These are phyloP conservation scores for Augochlorella aurata DNA, from an alignment of 2,888 invertebrate species.

Conservation along the genomic window DNA sequence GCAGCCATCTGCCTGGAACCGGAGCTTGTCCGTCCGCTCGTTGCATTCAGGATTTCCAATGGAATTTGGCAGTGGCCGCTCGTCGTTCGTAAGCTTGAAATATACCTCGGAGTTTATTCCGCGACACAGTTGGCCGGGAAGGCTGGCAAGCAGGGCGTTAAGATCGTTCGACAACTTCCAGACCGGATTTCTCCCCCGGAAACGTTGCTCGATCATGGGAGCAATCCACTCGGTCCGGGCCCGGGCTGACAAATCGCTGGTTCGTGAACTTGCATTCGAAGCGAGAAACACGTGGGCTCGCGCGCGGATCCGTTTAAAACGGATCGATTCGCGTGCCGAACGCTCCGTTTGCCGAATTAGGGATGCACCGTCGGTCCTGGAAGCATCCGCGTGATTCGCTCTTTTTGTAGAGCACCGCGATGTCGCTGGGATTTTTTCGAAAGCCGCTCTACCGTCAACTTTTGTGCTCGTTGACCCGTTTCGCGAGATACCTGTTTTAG, in stretches of 20 bases:
- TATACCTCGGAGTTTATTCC: constrained; percentile 51
- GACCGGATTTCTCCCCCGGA: constrained; percentile 38
- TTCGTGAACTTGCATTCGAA: constrained; percentile 57
- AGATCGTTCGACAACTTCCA: constrained; percentile 36
- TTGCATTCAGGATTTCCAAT: constrained; percentile 53
- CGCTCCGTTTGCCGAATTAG: not conserved
- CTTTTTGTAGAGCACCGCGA: not conserved
- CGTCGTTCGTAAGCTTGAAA: constrained; percentile 56
- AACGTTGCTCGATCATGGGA: constrained; percentile 43
- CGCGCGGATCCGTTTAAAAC: constrained; percentile 11
- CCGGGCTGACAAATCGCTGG: constrained; percentile 55
- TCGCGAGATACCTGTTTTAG: too few species aligned
- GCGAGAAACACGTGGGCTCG: constrained; percentile 10
- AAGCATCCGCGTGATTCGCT: not conserved
- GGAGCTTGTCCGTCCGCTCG: constrained; percentile 14
- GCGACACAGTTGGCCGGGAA: constrained; percentile 50
- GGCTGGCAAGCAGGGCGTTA: constrained; percentile 37
- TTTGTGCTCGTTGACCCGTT: too few species aligned
- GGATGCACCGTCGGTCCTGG: not conserved
- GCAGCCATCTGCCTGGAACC: constrained; percentile 27
- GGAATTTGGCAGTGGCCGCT: constrained; percentile 58
- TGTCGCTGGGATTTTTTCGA: too few species aligned
- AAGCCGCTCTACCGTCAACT: too few species aligned
- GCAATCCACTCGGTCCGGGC: constrained; percentile 62
- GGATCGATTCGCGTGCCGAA: constrained; percentile 20